Base-by-base conservation (phyloP, 2,797 vertebrate genomes). In the Gephyroberyx darwinii region DNA sequence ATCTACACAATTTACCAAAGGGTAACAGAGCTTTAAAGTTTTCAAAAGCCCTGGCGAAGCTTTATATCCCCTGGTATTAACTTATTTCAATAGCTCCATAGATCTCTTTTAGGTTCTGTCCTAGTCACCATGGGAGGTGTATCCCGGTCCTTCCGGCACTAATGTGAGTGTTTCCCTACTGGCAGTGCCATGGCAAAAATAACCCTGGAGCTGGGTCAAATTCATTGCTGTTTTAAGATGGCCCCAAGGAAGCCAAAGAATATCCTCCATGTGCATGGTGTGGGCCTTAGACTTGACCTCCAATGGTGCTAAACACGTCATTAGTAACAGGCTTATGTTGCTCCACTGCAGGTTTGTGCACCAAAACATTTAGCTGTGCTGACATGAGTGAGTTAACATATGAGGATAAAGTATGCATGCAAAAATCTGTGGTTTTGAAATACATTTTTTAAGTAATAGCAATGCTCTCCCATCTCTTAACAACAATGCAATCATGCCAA, bases 261-360 rank as follows among this genome's bases (percentile, higher is more conserved):
- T 71, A 84, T 84, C 77, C 72, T 67, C 59, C 54, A 45, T 74
- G 75, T 68, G 77, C 67, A 66, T 1, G 52, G 64, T 73, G 73
- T 61, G 51, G 75, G 72, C 75, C 69, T 71, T 73, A 52, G 69
- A 90, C 79, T 81, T 86, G 87, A 90, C 87, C 90, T 84, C 82
- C 39, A 59, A 54, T 72, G 37, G 67, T 69, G 80, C 65, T 59
- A 66, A 80, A 78, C 54, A 56, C 64, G 47, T 82, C 84, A 77
- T 13, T 33, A 68, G 69, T 43, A 39, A 45, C 35, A 8, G 54
- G 70, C 56, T 89, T 80, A 33, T 1, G 83, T 86, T 85, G 56
- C 85, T 52, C 45, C 1, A 65, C 52, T 53, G 48, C 1, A 50
- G 30, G 68, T 57, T 72, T 55, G 58, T 63, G 59, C 48, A 61